Evolutionary conservation across 2,113 vertebrate genomes (phyloP), one percentile per base, ranked within the genome.

Genomic region (Electrona antarctica): DNA sequence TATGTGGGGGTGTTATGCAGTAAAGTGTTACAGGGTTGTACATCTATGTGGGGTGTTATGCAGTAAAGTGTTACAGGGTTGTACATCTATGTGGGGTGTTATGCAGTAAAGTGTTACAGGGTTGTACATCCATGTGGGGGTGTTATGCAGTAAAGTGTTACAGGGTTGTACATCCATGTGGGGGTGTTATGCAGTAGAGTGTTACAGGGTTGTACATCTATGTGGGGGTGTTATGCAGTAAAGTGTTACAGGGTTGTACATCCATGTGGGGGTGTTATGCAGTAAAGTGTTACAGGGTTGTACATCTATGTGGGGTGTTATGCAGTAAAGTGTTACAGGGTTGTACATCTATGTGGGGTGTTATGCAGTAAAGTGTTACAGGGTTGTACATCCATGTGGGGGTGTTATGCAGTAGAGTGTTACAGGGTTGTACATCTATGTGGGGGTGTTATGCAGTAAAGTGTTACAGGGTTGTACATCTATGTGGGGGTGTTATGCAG

Each of bases 131-230:
- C 9, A 50, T 7, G 60, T 56, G 51, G 4, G 13, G 21, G 5
- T 69, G 57, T 33, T 8, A 21, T 50, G 21, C 11, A 7, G 13
- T 11, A 13, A 6, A 58, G 6, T 64, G 3, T 45, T 55, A 51
- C 21, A 21, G 21, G 21, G 21, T 21, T 21, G 21, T 21, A 21
- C 21, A 21, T 21, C 21, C 2, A 21, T 21, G 21, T 21, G 21
- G 21, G 21, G 21, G 21, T 21, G 21, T 21, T 21, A 21, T 21
- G 21, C 21, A 21, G 21, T 21, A 21, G 2, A 1, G 21, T 29
- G 33, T 60, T 73, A 99, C 94, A 0, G 96, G 95, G 7, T 96
- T 99, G 90, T 98, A 97, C 21, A 21, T 21, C 21, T 21, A 21
- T 21, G 21, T 21, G 21, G 21, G 21, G 21, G 21, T 21, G 21